Evolutionary conservation across 2,113 vertebrate genomes (phyloP), one percentile per base, ranked within the genome.

Genomic region (Seriola aureovittata): DNA sequence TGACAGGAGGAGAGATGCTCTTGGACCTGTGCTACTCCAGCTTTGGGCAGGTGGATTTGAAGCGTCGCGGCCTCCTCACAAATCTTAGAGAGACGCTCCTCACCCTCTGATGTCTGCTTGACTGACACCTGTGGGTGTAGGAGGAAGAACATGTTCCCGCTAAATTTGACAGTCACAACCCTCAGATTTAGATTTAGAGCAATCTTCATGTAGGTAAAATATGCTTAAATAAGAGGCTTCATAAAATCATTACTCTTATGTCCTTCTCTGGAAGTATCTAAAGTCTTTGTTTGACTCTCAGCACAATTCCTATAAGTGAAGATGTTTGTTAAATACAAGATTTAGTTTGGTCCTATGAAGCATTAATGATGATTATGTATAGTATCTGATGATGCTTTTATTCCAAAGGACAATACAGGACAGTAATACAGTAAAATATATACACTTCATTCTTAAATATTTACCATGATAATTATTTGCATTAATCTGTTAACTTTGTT

Each of bases 1-100:
- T 96, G 96, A 63, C 96, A 96, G 58, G 95, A 96, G 1, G 91
- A 93, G 73, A 98, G 91, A 79, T 96, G 95, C 29, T 97, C 97
- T 79, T 97, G 96, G 74, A 98, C 94, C 69, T 93, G 95, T 38
- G 90, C 92, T 34, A 96, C 95, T 60, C 93, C 90, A 74, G 95
- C 86, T 92, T 96, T 96, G 57, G 97, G 87, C 77, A 99, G 93
- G 85, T 97, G 95, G 48, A 93, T 82, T 40, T 92, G 97, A 13
- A 99, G 90, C 74, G 83, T 96, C 84, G 97, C 95, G 68, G 96
- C 97, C 91, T 99, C 96, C 55, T 96, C 96, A 46, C 92, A 94
- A 63, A 97, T 92, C 23, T 78, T 84, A 69, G 95, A 94, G 75
- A 99, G 93, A 83, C 95, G 96, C 42, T 92, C 93, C 80, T 96